phyloP scores from a whole-genome alignment of 1,140 invertebrate species.

The Homalodisca vitripennis region DNA sequence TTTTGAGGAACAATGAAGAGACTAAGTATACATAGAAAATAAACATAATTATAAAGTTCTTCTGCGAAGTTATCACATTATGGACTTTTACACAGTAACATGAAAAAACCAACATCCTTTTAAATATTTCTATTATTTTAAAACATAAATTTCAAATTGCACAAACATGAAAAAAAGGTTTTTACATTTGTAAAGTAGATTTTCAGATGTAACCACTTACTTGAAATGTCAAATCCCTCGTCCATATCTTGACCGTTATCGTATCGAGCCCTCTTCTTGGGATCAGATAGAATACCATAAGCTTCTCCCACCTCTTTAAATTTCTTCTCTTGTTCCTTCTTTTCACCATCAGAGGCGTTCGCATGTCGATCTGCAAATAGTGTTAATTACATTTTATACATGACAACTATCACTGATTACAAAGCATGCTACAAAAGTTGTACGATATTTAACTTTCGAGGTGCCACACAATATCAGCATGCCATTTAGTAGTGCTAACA shows the following conservation, averaged over 20 bases:
- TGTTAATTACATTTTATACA: too few relatives aligned
- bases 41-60: too few relatives aligned
- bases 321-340: slow-evolving; percentile 88
- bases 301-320: slow-evolving; percentile 98
- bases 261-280: slow-evolving; percentile 87
- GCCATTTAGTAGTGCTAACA: too few relatives aligned
- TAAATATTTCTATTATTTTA: not conserved
- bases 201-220: slow-evolving; percentile 18
- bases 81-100: too few relatives aligned
- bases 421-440: too few relatives aligned
- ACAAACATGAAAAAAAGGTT: not conserved
- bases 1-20: too few relatives aligned
- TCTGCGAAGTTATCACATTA: too few relatives aligned
- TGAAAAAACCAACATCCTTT: too few relatives aligned
- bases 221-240: slow-evolving; percentile 47
- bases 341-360: slow-evolving; percentile 76
- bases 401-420: too few relatives aligned
- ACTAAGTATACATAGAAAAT: too few relatives aligned
- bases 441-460: too few relatives aligned
- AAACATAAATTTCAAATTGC: not conserved
- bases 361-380: slow-evolving; percentile 94
- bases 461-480: too few relatives aligned
- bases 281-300: slow-evolving; percentile 92
- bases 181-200: not conserved
- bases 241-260: slow-evolving; percentile 92